phyloP scores from a whole-genome alignment of 2,113 vertebrate genomes.

The Macroglossus sobrinus region DNA sequence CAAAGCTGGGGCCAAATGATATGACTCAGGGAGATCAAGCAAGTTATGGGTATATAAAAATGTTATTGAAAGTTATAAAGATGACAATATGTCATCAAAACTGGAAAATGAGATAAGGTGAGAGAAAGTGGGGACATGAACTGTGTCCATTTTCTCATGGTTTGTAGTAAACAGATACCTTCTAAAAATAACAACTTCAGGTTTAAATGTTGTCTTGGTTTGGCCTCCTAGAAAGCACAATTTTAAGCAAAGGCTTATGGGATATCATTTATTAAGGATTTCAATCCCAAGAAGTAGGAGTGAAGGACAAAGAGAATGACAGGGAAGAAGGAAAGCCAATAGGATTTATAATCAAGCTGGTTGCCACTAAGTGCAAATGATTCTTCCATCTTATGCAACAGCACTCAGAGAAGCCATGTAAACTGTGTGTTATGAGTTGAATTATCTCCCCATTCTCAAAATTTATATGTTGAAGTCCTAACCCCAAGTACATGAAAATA shows the following conservation, averaged over 20 bases:
- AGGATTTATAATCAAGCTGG: neutral
- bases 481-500: neutral
- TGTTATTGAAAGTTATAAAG: neutral
- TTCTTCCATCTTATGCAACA: neutral
- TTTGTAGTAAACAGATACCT: neutral
- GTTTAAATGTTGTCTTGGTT: neutral
- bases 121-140: neutral
- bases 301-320: neutral
- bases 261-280: neutral
- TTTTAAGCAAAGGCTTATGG: neutral
- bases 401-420: neutral
- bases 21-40: neutral
- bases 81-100: neutral
- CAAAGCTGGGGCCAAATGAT: neutral
- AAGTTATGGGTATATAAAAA: neutral
- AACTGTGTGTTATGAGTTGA: neutral
- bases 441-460: neutral
- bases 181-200: neutral
- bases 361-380: neutral
- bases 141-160: neutral
- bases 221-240: neutral
- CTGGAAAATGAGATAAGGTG: neutral
- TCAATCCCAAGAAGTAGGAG: neutral
- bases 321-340: neutral
- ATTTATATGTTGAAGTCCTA: neutral